phyloP scores from a whole-genome alignment of 2,888 invertebrate species.

The Apodemia hepburni region DNA sequence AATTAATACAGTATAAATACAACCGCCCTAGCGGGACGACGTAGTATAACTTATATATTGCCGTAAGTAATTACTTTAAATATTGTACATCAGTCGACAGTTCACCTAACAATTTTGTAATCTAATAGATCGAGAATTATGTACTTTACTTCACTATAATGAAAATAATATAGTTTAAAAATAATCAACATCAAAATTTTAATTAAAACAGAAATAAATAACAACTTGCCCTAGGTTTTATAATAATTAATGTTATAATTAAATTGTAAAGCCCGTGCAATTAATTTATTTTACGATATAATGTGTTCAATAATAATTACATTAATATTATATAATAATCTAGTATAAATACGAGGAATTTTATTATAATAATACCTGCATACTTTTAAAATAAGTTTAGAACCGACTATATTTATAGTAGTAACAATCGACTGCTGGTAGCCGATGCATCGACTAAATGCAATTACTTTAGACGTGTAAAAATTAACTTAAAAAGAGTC shows the following conservation, averaged over 20 bases:
- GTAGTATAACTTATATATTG: slow-evolving; percentile 74
- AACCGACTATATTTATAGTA: slow-evolving; percentile 52
- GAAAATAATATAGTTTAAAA: slow-evolving; percentile 71
- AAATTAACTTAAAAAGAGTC: slow-evolving; percentile 60
- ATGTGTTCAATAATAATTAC: slow-evolving; percentile 68
- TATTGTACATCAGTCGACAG: slow-evolving; percentile 80
- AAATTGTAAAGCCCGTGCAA: slow-evolving; percentile 77
- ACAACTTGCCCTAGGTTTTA: slow-evolving; percentile 80
- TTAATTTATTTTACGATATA: slow-evolving; percentile 65
- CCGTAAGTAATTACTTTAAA: slow-evolving; percentile 76
- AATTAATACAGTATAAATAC: slow-evolving; percentile 74
- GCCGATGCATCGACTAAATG: slow-evolving; percentile 64
- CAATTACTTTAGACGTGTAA: slow-evolving; percentile 59
- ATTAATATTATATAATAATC: slow-evolving; percentile 67
- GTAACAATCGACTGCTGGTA: slow-evolving; percentile 50
- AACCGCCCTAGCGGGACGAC: slow-evolving; percentile 51
- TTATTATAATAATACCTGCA: slow-evolving; percentile 78
- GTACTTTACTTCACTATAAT: slow-evolving; percentile 63
- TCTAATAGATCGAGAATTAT: slow-evolving; percentile 75
- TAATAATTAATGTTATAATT: slow-evolving; percentile 78
- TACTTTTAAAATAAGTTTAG: slow-evolving; percentile 75
- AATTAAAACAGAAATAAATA: slow-evolving; percentile 83
- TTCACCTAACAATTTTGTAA: slow-evolving; percentile 77
- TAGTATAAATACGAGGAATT: slow-evolving; percentile 78
- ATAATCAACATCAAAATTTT: slow-evolving; percentile 75